A percentile compares a stretch with the other conserved stretches of the same genome.
Evolutionary conservation across 2,113 vertebrate species (phyloP).

Genomic region (Chaetodon trifascialis): DNA sequence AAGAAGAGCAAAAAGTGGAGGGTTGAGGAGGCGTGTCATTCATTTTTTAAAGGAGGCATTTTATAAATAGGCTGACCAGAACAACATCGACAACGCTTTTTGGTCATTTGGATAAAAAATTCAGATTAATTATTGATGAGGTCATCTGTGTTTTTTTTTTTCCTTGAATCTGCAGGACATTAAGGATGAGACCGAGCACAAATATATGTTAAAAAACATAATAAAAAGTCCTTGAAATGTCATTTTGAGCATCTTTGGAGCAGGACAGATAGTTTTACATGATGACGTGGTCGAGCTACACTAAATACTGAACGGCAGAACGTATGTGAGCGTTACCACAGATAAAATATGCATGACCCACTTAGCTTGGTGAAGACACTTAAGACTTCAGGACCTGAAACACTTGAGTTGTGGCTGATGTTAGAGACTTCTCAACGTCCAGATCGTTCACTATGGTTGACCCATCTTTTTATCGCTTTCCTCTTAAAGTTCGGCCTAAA

Average conservation of each 20-base stretch:
- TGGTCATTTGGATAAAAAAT: constrained; percentile 29
- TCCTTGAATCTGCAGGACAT: background rate
- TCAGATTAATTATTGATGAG: constrained; percentile 50
- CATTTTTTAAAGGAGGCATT: constrained; percentile 35
- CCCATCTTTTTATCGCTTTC: background rate
- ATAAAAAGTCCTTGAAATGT: background rate
- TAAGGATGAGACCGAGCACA: background rate
- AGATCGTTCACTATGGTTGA: background rate
- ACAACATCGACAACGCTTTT: background rate
- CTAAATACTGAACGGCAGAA: constrained; percentile 26
- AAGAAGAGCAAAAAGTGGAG: background rate
- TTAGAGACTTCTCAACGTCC: background rate
- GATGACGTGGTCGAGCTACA: background rate
- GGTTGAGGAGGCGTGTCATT: constrained; percentile 16
- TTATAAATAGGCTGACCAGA: constrained; percentile 53
- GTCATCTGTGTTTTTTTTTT: constrained; percentile 2
- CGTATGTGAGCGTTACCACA: constrained; percentile 26
- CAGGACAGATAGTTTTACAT: background rate
- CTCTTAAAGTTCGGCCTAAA: background rate
- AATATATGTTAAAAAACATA: background rate
- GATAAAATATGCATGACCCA: constrained; percentile 65
- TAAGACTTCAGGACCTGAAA: constrained; percentile 21
- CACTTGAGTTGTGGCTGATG: background rate
- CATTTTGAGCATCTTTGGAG: background rate
- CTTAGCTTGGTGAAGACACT: constrained; percentile 41